phyloP scores from a whole-genome alignment of 2,888 invertebrate genomes.

The Lepidonotus clava region DNA sequence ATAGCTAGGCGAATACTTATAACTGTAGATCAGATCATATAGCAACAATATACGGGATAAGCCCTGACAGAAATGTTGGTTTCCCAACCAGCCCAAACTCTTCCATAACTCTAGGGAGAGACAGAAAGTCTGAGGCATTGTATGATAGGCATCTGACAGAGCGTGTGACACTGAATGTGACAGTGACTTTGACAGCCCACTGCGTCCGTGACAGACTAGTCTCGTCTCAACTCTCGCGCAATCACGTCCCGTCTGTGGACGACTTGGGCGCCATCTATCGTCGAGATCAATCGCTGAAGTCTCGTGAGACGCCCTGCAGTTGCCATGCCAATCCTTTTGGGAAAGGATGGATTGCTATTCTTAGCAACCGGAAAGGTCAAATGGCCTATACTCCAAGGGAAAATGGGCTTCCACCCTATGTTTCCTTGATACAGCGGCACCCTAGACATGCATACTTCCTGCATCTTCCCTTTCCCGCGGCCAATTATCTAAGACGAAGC shows the following conservation, averaged over 20 bases:
- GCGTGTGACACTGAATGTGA: slow-evolving; percentile 20
- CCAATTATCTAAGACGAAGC: too few relatives aligned
- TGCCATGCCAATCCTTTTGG: slow-evolving; percentile 24
- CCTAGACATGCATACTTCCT: too few relatives aligned
- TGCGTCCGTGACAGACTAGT: slow-evolving; percentile 3
- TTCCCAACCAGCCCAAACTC: too few relatives aligned
- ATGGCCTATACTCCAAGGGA: too few relatives aligned
- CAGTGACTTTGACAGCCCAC: slow-evolving; percentile 36
- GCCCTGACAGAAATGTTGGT: too few relatives aligned
- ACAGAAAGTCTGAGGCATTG: not conserved
- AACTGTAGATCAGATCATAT: too few relatives aligned
- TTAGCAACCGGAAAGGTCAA: slow-evolving; percentile 22
- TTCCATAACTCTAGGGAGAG: not conserved
- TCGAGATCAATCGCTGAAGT: slow-evolving; percentile 24
- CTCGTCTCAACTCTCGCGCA: slow-evolving; percentile 16
- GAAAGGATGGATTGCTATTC: slow-evolving; percentile 38
- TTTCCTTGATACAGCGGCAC: too few relatives aligned
- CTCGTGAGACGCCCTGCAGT: slow-evolving; percentile 16
- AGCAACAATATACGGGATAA: too few relatives aligned
- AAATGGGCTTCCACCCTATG: too few relatives aligned
- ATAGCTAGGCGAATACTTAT: too few relatives aligned
- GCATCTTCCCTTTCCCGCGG: too few relatives aligned
- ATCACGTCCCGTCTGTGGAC: slow-evolving; percentile 26
- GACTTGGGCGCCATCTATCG: slow-evolving; percentile 30
- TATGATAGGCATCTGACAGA: slow-evolving; percentile 1